These are phyloP conservation scores for Antennarius maculatus DNA, from an alignment of 2,797 vertebrate genomes.

Conservation along the genomic window DNA sequence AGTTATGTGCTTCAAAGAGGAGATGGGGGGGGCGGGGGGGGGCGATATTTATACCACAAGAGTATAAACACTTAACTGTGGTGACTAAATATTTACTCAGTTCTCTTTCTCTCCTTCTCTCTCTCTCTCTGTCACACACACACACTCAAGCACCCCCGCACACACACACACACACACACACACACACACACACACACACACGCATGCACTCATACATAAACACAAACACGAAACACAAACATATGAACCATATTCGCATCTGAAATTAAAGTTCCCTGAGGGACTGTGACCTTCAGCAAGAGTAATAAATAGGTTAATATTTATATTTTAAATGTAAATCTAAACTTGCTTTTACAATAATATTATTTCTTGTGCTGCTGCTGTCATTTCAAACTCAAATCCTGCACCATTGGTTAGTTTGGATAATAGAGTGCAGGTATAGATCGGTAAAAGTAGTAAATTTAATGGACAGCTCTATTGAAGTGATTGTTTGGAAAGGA, in stretches of 20 bases:
- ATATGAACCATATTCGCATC: too few species aligned
- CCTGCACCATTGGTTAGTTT: not conserved
- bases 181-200: too few species aligned
- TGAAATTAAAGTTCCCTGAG: too few species aligned
- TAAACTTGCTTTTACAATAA: not conserved
- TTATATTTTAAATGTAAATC: not conserved
- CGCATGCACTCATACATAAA: too few species aligned
- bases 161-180: too few species aligned
- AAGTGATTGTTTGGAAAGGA: slow-evolving; percentile 58
- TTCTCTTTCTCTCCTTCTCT: not conserved
- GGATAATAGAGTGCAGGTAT: slow-evolving; percentile 29
- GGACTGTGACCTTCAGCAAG: too few species aligned
- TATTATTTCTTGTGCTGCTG: not conserved
- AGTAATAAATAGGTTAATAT: not conserved
- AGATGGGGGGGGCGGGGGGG: not conserved
- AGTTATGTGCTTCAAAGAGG: not conserved
- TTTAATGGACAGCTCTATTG: slow-evolving; percentile 46
- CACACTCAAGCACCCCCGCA: too few species aligned
- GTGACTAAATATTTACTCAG: slow-evolving; percentile 12
- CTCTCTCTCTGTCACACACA: too few species aligned
- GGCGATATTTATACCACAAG: slow-evolving; percentile 11
- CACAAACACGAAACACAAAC: too few species aligned
- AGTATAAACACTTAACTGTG: not conserved
- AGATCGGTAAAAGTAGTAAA: slow-evolving; percentile 37
- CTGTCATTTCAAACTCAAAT: not conserved